phyloP scores from a whole-genome alignment of 2,888 invertebrate species.

The Caenorhabditis sp. region DNA sequence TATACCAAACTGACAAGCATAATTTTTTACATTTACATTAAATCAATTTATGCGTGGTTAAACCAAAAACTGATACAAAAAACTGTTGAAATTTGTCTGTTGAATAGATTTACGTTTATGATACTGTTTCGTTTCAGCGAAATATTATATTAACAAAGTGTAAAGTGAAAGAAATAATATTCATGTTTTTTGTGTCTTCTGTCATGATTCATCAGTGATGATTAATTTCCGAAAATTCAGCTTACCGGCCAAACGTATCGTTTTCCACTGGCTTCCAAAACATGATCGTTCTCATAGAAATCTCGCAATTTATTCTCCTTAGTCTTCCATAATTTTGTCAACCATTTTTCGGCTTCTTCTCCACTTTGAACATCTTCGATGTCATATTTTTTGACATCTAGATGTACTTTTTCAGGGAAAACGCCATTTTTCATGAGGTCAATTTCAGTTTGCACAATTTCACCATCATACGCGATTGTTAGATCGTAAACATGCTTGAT shows the following conservation, averaged over 20 bases:
- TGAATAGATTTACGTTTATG: too few species aligned
- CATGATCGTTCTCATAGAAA: constrained; percentile 28
- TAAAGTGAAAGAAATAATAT: neutral
- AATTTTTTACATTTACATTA: too few species aligned
- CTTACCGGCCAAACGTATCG: constrained; percentile 49
- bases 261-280: constrained; percentile 43
- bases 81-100: too few species aligned
- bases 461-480: constrained; percentile 81
- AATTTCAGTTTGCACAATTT: constrained; percentile 81
- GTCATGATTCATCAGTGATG: too few species aligned
- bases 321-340: constrained; percentile 70
- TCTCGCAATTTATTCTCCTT: constrained; percentile 71
- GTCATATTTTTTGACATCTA: constrained; percentile 46
- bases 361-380: constrained; percentile 30
- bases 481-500: constrained; percentile 85
- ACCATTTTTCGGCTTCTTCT: constrained; percentile 68
- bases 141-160: neutral
- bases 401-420: constrained; percentile 76
- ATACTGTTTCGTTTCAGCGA: too few species aligned
- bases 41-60: too few species aligned
- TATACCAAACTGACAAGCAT: too few species aligned
- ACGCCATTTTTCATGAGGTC: constrained; percentile 78
- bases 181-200: neutral
- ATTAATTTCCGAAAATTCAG: neutral
- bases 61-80: too few species aligned